Evolutionary conservation across 2,888 invertebrate genomes (phyloP).

Genomic region (Microctonus aethiopoides): DNA sequence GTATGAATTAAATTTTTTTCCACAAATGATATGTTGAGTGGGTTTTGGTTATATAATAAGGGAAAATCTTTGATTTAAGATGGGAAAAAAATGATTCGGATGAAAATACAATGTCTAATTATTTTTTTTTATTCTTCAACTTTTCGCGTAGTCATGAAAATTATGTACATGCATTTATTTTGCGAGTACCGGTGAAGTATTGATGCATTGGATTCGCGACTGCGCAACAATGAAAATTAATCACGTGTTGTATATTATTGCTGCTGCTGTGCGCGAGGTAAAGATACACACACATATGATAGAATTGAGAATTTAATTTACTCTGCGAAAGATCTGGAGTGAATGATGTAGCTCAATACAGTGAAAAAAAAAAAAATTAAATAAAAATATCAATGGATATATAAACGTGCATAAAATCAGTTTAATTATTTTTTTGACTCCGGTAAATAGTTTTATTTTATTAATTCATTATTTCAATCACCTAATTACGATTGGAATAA

Average conservation of each 20-base stretch:
- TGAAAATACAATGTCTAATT: too few species aligned
- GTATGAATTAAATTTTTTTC: neutral
- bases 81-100: neutral
- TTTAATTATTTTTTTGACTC: neutral
- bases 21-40: neutral
- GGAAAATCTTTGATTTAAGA: neutral
- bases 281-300: constrained; percentile 26
- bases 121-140: too few species aligned
- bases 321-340: neutral
- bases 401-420: neutral
- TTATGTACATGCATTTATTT: constrained; percentile 26
- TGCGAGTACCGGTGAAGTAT: constrained; percentile 41
- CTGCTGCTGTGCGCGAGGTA: constrained; percentile 37
- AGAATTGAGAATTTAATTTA: neutral
- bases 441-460: too few species aligned
- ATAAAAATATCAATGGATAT: neutral
- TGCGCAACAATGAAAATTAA: constrained; percentile 48
- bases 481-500: neutral
- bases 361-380: neutral
- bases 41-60: neutral
- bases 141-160: too few species aligned
- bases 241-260: constrained; percentile 49
- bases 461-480: too few species aligned
- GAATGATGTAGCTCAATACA: neutral
- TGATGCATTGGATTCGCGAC: constrained; percentile 50